Base-by-base conservation (phyloP, 2,113 vertebrate genomes). In the Pungitius pungitius region DNA sequence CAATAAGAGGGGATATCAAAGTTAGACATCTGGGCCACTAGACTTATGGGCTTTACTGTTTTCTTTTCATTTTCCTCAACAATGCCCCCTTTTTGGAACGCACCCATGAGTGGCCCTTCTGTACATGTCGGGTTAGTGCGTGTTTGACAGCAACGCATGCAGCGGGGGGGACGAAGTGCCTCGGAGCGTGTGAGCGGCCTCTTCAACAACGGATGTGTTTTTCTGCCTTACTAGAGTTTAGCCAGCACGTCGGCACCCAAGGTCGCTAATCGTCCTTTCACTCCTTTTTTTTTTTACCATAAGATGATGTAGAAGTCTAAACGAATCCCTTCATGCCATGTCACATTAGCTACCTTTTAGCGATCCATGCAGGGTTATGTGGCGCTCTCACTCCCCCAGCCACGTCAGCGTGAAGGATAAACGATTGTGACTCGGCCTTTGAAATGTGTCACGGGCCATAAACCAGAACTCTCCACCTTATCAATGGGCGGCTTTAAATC, bases 221-320 rank as follows among this genome's bases (percentile, higher is more conserved):
- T 78, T 82, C 66, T 39, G 59, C 68, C 55, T 52, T 52, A 39
- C 59, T 56, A 37, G 42, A 74, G 65, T 61, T 79, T 45, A 74
- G 27, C 58, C 40, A 47, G 45, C 66, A 6, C 49, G 64, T 69
- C 55, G 73, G 24, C 51, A 33, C 76, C 70, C 49, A 89, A 82
- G 67, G 76, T 82, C 59, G 11, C 57, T 78, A 77, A 81, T 79
- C 47, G 78, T 76, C 80, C 82, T 89, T 85, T 85, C 60, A 83
- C 58, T 86, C 56, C 61, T 75, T 85, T 35, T 30, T 30, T 30
- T 30, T 30, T 35, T 35, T 83, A 57, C 78, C 27, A 13, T 69
- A 60, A 35, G 43, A 75, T 39, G 59, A 70, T 77, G 49, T 52
- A 4, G 61, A 49, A 14, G 77, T 83, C 75, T 10, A 59, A 49